Base-by-base conservation (phyloP, 2,888 invertebrate species). In the Oscheius sp. region DNA sequence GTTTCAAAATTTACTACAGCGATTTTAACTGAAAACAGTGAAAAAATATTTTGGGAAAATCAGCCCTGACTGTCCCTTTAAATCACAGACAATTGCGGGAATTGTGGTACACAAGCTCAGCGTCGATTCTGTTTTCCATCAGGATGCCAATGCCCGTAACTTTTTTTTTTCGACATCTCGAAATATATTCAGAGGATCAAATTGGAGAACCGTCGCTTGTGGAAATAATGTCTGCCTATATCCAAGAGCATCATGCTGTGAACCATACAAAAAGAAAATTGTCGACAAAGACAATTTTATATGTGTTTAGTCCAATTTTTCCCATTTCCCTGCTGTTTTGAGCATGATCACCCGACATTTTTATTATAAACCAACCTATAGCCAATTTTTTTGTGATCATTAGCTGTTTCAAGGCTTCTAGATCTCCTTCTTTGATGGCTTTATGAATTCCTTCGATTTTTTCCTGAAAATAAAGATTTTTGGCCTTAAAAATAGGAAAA, bases 371-470 rank as follows among this genome's bases (percentile, higher is more conserved):
- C 73, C 93, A 92, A 25, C 95, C 95, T 78, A 95, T 92, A 1
- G 95, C 95, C 89, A 96, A 81, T 70, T 88, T 86, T 88, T 95
- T 93, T 72, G 95, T 91, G 89, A 95, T 95, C 77, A 89, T 86
- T 52, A 88, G 93, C 76, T 93, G 93, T 89, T 95, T 95, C 70
- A 96, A 90, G 83, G 93, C 93, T 83, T 93, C 91, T 81, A 96
- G 90, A 87, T 93, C 93, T 6, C 96, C 96, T 82, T 93, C 93
- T 83, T 92, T 92, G 41, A 95, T 93, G 45, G 95, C 94, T 83
- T 92, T 90, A 88, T 96, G 96, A 43, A 96, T 94, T 76, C 93
- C 92, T 78, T 93, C 93, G 81, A 96, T 96, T 92, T 95, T 95
- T 84, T 92, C 92, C 95, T 95, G n/a, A n/a, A n/a, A n/a, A n/a